phyloP scores from a whole-genome alignment of 2,888 invertebrate genomes.

The Drosophila atripex region DNA sequence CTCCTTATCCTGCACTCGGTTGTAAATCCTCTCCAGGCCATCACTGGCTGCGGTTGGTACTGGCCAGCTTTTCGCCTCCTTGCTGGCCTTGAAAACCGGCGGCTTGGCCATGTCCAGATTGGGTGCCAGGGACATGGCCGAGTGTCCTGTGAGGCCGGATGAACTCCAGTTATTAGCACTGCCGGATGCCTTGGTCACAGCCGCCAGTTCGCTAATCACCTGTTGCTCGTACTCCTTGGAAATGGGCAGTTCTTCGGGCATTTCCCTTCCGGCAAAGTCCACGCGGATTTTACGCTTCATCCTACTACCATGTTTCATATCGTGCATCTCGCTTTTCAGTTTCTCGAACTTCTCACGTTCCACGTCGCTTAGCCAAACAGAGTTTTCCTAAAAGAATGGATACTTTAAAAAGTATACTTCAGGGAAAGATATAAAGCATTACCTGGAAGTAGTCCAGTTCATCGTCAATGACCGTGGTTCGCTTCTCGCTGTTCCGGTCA shows the following conservation, averaged over 20 bases:
- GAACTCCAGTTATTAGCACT: constrained; percentile 20
- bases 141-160: constrained; percentile 59
- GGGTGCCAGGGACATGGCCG: constrained; percentile 50
- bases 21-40: constrained; percentile 77
- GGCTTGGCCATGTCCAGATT: constrained; percentile 65
- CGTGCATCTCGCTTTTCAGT: constrained; percentile 88
- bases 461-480: constrained; percentile 88
- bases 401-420: background rate
- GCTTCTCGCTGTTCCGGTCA: constrained; percentile 89
- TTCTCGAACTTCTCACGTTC: constrained; percentile 88
- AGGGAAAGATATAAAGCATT: background rate
- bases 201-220: constrained; percentile 83
- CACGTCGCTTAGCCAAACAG: constrained; percentile 91
- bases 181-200: constrained; percentile 54
- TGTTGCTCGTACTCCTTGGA: constrained; percentile 83
- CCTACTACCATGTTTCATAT: constrained; percentile 88
- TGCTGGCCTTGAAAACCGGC: constrained; percentile 64
- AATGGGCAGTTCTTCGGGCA: constrained; percentile 84
- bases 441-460: constrained; percentile 95
- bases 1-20: constrained; percentile 90
- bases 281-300: constrained; percentile 89
- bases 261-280: constrained; percentile 89
- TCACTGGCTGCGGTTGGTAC: constrained; percentile 34
- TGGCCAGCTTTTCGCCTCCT: constrained; percentile 30
- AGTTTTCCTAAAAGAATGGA: constrained; percentile 83